Evolutionary conservation across 2,888 invertebrate genomes (phyloP).

Genomic region (Diarsia rubi): DNA sequence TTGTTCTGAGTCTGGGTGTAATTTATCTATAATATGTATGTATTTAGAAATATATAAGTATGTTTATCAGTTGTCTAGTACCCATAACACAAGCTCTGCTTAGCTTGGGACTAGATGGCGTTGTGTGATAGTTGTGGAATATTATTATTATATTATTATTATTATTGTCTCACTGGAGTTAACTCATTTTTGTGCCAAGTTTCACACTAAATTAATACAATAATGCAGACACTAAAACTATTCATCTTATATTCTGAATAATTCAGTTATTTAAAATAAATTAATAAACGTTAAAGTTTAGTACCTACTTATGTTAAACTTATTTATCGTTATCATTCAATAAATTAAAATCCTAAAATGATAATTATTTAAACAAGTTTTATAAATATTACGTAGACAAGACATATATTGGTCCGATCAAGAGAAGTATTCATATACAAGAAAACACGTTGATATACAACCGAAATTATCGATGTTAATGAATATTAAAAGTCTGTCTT

Average conservation of each 20-base stretch:
- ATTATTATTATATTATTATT: too few species aligned
- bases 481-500: too few species aligned
- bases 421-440: background rate
- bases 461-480: too few species aligned
- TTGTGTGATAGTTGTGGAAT: too few species aligned
- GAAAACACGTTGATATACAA: background rate
- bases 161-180: background rate
- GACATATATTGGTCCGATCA: background rate
- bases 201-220: slow-evolving; percentile 1
- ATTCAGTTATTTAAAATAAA: slow-evolving; percentile 28
- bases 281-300: background rate
- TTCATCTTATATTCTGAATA: slow-evolving; percentile 23
- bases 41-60: too few species aligned
- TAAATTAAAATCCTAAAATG: slow-evolving; percentile 24
- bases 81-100: too few species aligned
- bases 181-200: slow-evolving; percentile 7
- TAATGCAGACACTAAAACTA: background rate
- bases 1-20: too few species aligned
- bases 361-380: slow-evolving; percentile 5
- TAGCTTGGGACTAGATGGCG: too few species aligned
- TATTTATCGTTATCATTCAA: slow-evolving; percentile 5
- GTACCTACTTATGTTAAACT: slow-evolving; percentile 1
- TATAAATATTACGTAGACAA: background rate
- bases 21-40: too few species aligned
- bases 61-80: too few species aligned